These are phyloP conservation scores for Gasteruption jaculator DNA, from an alignment of 2,888 invertebrate species.

Conservation along the genomic window DNA sequence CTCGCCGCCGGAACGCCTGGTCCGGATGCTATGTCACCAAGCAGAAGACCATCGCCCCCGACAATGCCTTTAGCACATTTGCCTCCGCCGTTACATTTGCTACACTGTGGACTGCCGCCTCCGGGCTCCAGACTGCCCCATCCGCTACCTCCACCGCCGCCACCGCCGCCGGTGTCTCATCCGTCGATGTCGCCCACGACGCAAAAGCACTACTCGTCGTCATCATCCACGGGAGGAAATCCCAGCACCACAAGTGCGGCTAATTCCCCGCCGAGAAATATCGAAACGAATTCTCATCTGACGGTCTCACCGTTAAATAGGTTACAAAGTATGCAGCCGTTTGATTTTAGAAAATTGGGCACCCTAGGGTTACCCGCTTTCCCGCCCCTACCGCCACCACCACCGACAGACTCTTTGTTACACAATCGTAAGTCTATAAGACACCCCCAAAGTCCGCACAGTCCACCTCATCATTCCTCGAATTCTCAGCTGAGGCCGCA, in stretches of 20 bases:
- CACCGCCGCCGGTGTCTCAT: slow-evolving; percentile 47
- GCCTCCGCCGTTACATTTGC: slow-evolving; percentile 47
- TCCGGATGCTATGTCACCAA: slow-evolving; percentile 64
- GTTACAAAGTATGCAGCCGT: slow-evolving; percentile 93
- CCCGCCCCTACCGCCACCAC: slow-evolving; percentile 48
- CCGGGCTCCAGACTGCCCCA: slow-evolving; percentile 51
- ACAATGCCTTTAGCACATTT: slow-evolving; percentile 51
- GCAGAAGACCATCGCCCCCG: slow-evolving; percentile 64
- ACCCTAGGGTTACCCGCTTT: slow-evolving; percentile 60
- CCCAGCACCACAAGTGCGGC: slow-evolving; percentile 51
- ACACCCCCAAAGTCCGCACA: slow-evolving; percentile 44
- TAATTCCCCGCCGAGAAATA: slow-evolving; percentile 60
- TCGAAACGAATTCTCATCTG: slow-evolving; percentile 48
- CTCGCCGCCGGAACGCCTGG: slow-evolving; percentile 57
- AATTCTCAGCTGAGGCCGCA: slow-evolving; percentile 40
- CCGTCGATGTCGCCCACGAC: slow-evolving; percentile 53
- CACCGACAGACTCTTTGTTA: slow-evolving; percentile 34
- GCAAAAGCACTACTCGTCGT: slow-evolving; percentile 52
- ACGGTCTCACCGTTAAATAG: slow-evolving; percentile 78
- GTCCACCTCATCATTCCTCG: slow-evolving; percentile 39
- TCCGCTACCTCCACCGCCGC: slow-evolving; percentile 44
- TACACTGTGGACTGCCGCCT: slow-evolving; percentile 50
- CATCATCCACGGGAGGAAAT: slow-evolving; percentile 26
- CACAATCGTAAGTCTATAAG: slow-evolving; percentile 36
- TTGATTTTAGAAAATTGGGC: slow-evolving; percentile 81